phyloP scores from a whole-genome alignment of 2,797 vertebrate genomes.

The Typhlichthys subterraneus region DNA sequence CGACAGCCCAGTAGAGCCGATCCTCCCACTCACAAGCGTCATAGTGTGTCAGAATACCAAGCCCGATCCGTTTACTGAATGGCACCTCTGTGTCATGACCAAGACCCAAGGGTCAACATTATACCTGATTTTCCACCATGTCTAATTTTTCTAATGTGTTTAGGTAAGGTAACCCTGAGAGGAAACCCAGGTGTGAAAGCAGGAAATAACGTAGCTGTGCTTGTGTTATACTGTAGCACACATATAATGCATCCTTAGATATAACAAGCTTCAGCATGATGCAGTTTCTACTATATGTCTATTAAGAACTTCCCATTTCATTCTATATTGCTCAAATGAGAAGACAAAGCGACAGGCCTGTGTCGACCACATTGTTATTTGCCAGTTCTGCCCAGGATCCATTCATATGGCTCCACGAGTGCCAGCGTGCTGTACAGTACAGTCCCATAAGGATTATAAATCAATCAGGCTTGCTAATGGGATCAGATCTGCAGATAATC shows the following conservation, averaged over 20 bases:
- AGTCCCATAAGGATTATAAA: background rate
- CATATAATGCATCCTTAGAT: no score
- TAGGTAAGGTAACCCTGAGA: background rate
- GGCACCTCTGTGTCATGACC: slow-evolving; percentile 30
- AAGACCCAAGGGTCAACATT: background rate
- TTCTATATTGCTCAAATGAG: no score
- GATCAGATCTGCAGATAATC: background rate
- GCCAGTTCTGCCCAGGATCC: no score
- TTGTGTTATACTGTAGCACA: no score
- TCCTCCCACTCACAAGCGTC: slow-evolving; percentile 45
- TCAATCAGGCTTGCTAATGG: background rate
- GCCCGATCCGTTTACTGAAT: slow-evolving; percentile 36
- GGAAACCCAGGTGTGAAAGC: background rate
- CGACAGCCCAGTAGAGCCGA: slow-evolving; percentile 47
- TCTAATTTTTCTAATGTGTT: slow-evolving; percentile 11
- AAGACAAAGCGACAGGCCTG: no score
- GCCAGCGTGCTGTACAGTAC: no score
- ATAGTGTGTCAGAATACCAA: slow-evolving; percentile 40
- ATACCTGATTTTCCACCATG: slow-evolving; percentile 19
- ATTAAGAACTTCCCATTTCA: no score
- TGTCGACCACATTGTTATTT: no score
- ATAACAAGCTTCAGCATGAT: no score
- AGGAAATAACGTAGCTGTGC: no score
- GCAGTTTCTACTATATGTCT: no score
- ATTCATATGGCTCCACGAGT: no score